Base-by-base conservation (phyloP, 2,113 vertebrate species). In the Chloropsis hardwickii region DNA sequence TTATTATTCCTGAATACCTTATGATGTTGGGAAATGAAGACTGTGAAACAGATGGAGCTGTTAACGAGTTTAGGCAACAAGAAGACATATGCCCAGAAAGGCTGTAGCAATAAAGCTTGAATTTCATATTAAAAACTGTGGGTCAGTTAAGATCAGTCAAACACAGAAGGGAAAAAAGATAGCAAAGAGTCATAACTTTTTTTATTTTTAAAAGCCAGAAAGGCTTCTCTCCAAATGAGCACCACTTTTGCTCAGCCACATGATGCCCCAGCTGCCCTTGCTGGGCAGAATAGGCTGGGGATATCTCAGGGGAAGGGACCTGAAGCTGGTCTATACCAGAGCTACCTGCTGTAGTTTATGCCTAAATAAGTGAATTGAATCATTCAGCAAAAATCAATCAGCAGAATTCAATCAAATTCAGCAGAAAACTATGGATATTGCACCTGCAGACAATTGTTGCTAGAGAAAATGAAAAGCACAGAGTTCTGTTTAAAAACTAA, bases 21-120 rank as follows among this genome's bases (percentile, higher is more conserved):
- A 53, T 72, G 21, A 84, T 95, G 31, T 86, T 97, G 93, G 91
- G 89, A 97, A 97, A 86, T 62, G 47, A 95, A 95, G 82, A 92
- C 40, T 79, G 50, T 11, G 20, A 95, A 95, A 94, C 77, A 96
- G 85, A 95, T 96, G 92, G 80, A 86, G 35, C 65, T 87, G 72
- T 94, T 96, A 94, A 47, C 7, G 18, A 81, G 78, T 94, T 97
- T 89, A 80, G 19, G 79, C 96, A 96, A 86, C 85, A 91, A 88
- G 5, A 62, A 7, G 64, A 60, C 58, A 67, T 31, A 83, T 24
- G 61, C 53, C 91, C 74, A 70, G 45, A 88, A 71, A 64, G 80
- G 48, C 86, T 86, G 78, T 12, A 69, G 62, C 58, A 70, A 51
- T 64, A 90, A 92, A 85, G 12, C 35, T 61, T 65, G 57, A 21